These are phyloP conservation scores for Caracal caracal DNA, from an alignment of 2,113 vertebrate species.

Conservation along the genomic window DNA sequence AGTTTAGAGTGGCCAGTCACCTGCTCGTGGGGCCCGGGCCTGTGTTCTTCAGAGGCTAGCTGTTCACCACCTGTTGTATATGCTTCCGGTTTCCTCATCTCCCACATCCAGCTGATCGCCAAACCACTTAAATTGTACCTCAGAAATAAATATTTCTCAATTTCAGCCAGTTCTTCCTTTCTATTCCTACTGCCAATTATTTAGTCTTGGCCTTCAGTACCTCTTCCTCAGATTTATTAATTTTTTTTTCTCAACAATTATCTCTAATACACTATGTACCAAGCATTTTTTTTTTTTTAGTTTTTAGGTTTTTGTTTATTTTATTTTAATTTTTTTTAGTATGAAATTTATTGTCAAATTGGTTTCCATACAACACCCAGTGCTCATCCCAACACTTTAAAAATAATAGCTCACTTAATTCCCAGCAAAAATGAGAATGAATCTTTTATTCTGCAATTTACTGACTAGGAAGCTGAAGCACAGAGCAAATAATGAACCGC, in stretches of 20 bases:
- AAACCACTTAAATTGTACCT: neutral
- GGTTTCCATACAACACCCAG: too few species aligned
- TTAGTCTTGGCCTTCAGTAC: slow-evolving; percentile 1
- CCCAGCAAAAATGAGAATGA: neutral
- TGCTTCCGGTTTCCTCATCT: neutral
- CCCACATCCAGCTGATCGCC: neutral
- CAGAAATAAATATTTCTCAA: slow-evolving; percentile 40
- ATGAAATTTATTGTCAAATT: too few species aligned
- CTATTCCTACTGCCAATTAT: neutral
- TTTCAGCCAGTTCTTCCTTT: neutral
- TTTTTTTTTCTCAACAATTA: slow-evolving; percentile 36
- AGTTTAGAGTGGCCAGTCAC: neutral
- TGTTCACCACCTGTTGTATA: neutral
- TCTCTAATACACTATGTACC: neutral
- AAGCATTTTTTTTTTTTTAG: neutral
- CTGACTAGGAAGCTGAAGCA: neutral
- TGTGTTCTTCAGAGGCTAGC: neutral
- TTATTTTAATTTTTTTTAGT: too few species aligned
- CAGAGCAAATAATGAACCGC: neutral
- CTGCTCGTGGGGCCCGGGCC: neutral
- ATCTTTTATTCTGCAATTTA: neutral
- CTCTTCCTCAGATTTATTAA: slow-evolving; percentile 21
- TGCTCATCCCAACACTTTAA: neutral
- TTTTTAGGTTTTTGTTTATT: too few species aligned
- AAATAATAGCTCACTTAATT: neutral